phyloP scores from a whole-genome alignment of 1,140 invertebrate genomes.

The Cyclina sinensis region DNA sequence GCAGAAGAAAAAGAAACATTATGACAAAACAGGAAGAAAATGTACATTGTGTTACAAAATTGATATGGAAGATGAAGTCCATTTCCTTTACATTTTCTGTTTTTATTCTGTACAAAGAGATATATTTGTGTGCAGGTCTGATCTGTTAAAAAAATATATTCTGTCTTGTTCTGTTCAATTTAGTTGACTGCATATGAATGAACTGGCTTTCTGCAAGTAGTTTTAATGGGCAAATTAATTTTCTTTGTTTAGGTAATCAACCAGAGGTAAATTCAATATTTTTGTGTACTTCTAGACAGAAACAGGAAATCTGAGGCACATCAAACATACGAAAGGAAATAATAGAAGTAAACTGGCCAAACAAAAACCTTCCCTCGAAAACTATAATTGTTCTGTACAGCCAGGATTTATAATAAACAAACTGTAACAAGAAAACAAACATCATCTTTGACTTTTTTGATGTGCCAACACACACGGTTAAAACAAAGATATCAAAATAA shows the following conservation, averaged over 20 bases:
- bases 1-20: too few species aligned
- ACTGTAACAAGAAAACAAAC: background rate
- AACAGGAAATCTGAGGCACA: background rate
- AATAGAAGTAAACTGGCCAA: conserved; percentile 2
- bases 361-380: background rate
- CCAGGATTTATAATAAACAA: background rate
- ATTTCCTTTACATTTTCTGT: too few species aligned
- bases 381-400: background rate
- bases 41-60: too few species aligned
- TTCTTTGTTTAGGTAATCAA: background rate
- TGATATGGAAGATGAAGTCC: too few species aligned
- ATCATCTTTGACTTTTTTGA: background rate
- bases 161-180: too few species aligned
- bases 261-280: background rate
- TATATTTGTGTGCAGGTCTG: too few species aligned
- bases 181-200: too few species aligned
- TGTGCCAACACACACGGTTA: background rate
- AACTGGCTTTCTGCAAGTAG: too few species aligned
- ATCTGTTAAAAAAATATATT: too few species aligned
- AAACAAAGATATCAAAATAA: background rate
- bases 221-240: too few species aligned
- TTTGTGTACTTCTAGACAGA: background rate
- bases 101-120: too few species aligned
- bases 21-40: too few species aligned
- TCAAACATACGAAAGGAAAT: background rate